A percentile compares a stretch with the other conserved stretches of the same genome.
Evolutionary conservation across 1,140 invertebrate species (phyloP).

Genomic region (Penaeus chinensis): DNA sequence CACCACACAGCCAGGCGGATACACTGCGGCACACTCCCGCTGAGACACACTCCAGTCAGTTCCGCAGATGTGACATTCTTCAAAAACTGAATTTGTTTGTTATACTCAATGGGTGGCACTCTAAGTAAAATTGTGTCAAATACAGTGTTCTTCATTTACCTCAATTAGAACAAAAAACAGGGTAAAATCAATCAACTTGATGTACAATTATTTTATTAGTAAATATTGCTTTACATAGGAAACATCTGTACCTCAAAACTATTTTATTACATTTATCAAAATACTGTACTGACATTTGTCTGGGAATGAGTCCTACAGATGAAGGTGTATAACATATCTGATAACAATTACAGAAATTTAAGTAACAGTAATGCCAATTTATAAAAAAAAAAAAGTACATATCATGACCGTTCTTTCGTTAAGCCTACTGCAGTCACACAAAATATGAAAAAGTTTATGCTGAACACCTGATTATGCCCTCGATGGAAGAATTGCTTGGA

Average conservation of each 20-base stretch:
- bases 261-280: slow-evolving; percentile 44
- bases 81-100: slow-evolving; percentile 58
- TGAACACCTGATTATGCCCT: too few species aligned
- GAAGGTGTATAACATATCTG: too few species aligned
- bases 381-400: too few species aligned
- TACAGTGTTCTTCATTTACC: slow-evolving; percentile 11
- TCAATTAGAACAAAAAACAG: neutral
- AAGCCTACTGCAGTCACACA: too few species aligned
- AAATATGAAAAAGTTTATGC: too few species aligned
- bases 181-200: neutral
- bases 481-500: too few species aligned
- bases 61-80: slow-evolving; percentile 53
- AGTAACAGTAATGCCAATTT: too few species aligned
- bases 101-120: slow-evolving; percentile 60
- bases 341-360: too few species aligned
- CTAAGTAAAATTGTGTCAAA: slow-evolving; percentile 57
- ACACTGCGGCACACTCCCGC: slow-evolving; percentile 28
- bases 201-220: slow-evolving; percentile 30
- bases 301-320: slow-evolving; percentile 22
- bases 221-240: slow-evolving; percentile 36
- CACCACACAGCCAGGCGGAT: slow-evolving; percentile 40
- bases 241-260: slow-evolving; percentile 42
- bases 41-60: slow-evolving; percentile 48
- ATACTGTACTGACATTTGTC: slow-evolving; percentile 29
- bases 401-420: too few species aligned